Percentiles rank a stretch among this genome's conserved stretches.
Evolutionary conservation across 2,797 vertebrate species (phyloP).

Genomic region (Erpetoichthys calabaricus): DNA sequence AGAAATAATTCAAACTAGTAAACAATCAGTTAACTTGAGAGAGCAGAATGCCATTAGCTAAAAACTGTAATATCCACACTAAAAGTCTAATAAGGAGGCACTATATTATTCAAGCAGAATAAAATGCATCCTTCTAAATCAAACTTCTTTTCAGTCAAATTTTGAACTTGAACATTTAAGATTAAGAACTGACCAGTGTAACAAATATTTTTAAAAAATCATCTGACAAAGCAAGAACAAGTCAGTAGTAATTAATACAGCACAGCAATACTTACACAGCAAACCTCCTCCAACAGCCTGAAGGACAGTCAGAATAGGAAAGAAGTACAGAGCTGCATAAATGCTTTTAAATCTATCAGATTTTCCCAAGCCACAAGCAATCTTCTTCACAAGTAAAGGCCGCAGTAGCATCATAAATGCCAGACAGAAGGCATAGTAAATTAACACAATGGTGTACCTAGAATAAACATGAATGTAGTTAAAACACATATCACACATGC

Average conservation of each 20-base stretch:
- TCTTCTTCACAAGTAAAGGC: constrained; percentile 91
- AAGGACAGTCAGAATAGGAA: constrained; percentile 85
- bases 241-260: neutral
- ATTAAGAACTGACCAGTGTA: too few relatives aligned
- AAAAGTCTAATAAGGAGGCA: too few relatives aligned
- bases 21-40: too few relatives aligned
- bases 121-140: too few relatives aligned
- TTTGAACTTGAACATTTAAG: too few relatives aligned
- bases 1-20: too few relatives aligned
- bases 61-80: too few relatives aligned
- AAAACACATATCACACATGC: neutral
- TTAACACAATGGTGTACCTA: constrained; percentile 92
- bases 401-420: constrained; percentile 92
- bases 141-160: too few relatives aligned
- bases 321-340: constrained; percentile 93
- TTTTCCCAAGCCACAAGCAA: constrained; percentile 87
- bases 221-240: neutral
- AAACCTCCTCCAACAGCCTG: constrained; percentile 90
- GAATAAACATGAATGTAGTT: constrained; percentile 5
- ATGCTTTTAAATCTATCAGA: constrained; percentile 90
- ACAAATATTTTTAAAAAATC: too few relatives aligned
- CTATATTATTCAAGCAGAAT: too few relatives aligned
- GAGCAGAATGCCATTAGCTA: too few relatives aligned
- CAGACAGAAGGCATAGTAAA: constrained; percentile 90
- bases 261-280: constrained; percentile 70